phyloP scores from a whole-genome alignment of 2,113 vertebrate genomes.

The Odocoileus virginianus region DNA sequence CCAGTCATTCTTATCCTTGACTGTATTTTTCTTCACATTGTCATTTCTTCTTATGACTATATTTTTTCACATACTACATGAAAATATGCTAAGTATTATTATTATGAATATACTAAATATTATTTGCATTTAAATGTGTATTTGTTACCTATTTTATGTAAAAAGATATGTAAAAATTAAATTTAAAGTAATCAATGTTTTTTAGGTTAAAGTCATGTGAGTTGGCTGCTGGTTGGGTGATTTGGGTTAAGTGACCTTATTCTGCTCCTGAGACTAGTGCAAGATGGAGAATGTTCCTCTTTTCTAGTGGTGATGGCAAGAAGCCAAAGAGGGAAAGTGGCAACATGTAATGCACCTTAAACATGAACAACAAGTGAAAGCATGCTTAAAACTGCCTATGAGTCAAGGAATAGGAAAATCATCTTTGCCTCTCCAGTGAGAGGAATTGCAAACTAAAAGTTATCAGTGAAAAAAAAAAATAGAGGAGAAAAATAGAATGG shows the following conservation, averaged over 20 bases:
- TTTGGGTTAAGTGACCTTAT: neutral
- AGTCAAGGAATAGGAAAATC: neutral
- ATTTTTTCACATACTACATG: neutral
- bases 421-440: neutral
- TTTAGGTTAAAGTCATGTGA: neutral
- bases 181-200: neutral
- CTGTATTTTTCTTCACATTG: neutral
- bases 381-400: neutral
- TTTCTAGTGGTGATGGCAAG: neutral
- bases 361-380: neutral
- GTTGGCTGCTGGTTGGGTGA: neutral
- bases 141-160: neutral
- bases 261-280: neutral
- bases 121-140: neutral
- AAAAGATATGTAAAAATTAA: neutral
- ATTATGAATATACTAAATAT: neutral
- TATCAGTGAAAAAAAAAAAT: too few species aligned
- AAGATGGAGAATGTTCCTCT: neutral
- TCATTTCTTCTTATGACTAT: neutral
- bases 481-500: too few species aligned
- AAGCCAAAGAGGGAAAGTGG: neutral
- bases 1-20: neutral
- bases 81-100: neutral
- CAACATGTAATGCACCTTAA: neutral
- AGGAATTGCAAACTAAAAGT: neutral